phyloP scores from a whole-genome alignment of 2,797 vertebrate genomes.

The Anguilla obscura region DNA sequence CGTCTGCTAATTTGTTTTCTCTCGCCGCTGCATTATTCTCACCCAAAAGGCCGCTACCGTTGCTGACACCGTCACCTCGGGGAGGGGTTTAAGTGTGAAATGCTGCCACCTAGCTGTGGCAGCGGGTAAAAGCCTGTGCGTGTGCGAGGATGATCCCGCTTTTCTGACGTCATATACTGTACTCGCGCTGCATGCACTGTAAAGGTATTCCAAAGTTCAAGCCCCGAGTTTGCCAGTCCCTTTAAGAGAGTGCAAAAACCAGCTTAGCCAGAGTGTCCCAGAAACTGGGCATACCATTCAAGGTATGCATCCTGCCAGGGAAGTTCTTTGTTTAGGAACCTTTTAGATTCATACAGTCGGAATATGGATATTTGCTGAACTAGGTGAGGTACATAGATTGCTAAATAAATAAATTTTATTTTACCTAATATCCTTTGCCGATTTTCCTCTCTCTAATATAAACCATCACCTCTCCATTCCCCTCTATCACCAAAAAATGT shows the following conservation, averaged over 20 bases:
- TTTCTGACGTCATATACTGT: neutral
- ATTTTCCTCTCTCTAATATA: no score
- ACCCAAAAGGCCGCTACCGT: neutral
- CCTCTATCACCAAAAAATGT: no score
- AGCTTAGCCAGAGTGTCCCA: neutral
- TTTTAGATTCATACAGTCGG: no score
- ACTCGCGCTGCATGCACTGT: neutral
- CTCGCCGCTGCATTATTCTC: constrained; percentile 23
- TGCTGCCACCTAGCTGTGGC: constrained; percentile 23
- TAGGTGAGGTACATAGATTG: no score
- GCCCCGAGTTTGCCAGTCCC: neutral
- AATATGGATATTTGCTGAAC: no score
- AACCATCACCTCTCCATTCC: no score
- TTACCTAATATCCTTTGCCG: no score
- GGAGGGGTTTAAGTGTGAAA: neutral
- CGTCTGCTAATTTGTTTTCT: neutral
- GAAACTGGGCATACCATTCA: neutral
- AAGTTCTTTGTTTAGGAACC: no score
- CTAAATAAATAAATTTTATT: no score
- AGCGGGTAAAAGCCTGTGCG: no score
- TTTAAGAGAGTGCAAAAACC: neutral
- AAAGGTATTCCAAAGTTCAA: neutral
- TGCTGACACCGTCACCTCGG: neutral
- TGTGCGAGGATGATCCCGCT: neutral
- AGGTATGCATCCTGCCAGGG: neutral